Evolutionary conservation across 2,888 invertebrate species (phyloP).

Genomic region (Dryomyza anilis): DNA sequence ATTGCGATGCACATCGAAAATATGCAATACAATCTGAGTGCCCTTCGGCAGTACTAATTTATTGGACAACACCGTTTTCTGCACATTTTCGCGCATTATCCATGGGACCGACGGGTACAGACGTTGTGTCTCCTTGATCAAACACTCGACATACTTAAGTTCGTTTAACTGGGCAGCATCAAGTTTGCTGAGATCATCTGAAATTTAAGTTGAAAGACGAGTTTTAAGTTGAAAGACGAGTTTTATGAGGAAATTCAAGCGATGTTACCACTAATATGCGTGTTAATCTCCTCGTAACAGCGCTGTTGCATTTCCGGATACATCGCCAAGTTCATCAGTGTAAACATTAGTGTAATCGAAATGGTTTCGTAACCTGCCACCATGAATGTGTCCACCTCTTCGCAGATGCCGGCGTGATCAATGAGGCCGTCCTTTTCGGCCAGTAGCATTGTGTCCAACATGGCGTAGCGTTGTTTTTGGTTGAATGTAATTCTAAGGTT

Average conservation of each 20-base stretch:
- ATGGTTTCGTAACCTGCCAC: conserved; percentile 45
- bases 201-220: too few relatives aligned
- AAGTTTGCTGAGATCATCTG: conserved; percentile 38
- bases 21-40: conserved; percentile 42
- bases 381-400: conserved; percentile 76
- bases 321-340: conserved; percentile 46
- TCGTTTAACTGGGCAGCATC: conserved; percentile 38
- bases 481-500: too few relatives aligned
- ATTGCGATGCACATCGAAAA: conserved; percentile 50
- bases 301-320: conserved; percentile 45
- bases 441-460: conserved; percentile 47
- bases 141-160: conserved; percentile 64
- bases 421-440: conserved; percentile 47
- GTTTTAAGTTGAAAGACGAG: too few relatives aligned
- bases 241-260: neutral
- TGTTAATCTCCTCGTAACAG: conserved; percentile 47
- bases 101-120: conserved; percentile 70
- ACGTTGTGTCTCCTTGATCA: conserved; percentile 69
- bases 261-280: conserved; percentile 42
- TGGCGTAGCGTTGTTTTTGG: conserved; percentile 46
- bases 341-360: conserved; percentile 48
- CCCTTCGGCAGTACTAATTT: conserved; percentile 47
- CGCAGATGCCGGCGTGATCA: conserved; percentile 64
- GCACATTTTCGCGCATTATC: conserved; percentile 63
- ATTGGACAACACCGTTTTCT: conserved; percentile 48